phyloP scores from a whole-genome alignment of 2,113 vertebrate species.

The Panthera uncia region DNA sequence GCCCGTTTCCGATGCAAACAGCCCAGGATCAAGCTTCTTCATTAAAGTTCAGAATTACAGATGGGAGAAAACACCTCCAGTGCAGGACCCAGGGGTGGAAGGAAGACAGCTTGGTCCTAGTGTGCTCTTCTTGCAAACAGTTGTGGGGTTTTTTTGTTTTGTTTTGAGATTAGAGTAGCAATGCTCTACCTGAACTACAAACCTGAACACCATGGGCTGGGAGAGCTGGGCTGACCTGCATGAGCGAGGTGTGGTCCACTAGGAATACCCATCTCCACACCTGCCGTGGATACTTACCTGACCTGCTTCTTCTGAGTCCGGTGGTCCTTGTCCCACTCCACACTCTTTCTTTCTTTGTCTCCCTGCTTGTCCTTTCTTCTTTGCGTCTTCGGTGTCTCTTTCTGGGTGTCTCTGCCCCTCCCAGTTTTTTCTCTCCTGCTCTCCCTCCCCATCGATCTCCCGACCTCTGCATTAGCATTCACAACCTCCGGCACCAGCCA shows the following conservation, averaged over 20 bases:
- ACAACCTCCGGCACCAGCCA: constrained; percentile 73
- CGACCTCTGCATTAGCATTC: constrained; percentile 81
- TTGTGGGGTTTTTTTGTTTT: not conserved
- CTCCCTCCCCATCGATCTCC: constrained; percentile 45
- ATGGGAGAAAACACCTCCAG: not conserved
- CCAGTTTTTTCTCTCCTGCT: not conserved
- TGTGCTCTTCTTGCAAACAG: not conserved
- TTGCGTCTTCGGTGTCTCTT: not conserved
- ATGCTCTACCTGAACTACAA: not conserved
- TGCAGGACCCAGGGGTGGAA: not conserved
- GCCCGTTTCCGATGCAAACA: not conserved
- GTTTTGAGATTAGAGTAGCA: not conserved
- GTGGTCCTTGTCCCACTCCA: not conserved
- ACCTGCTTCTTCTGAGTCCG: not conserved
- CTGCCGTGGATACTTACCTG: not conserved
- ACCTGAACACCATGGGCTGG: not conserved
- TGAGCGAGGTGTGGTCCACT: not conserved
- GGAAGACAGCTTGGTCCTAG: not conserved
- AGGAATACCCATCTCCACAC: not conserved
- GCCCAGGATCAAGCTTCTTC: not conserved
- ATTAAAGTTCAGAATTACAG: not conserved
- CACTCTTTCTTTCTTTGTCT: not conserved
- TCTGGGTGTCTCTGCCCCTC: constrained; percentile 20
- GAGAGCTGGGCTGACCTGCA: not conserved
- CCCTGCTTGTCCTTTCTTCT: not conserved